Percentiles rank a stretch among this genome's conserved stretches.
These are phyloP conservation scores for Ganaspis brasiliensis DNA, from an alignment of 2,888 invertebrate species.

Conservation along the genomic window DNA sequence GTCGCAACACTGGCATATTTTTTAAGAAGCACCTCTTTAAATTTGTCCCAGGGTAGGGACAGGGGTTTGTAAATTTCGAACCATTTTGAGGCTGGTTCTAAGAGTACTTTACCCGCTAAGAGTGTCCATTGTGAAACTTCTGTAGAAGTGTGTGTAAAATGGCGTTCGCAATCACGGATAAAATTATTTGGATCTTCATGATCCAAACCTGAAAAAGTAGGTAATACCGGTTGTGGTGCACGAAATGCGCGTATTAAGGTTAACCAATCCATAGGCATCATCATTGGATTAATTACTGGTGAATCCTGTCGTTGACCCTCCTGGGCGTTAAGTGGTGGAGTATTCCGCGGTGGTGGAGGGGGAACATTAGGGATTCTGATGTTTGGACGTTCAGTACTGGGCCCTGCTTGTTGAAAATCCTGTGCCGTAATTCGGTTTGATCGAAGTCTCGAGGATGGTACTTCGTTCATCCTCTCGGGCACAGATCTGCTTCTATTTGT, in stretches of 20 bases:
- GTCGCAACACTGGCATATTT: not conserved
- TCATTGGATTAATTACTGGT: too few species aligned
- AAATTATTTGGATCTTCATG: not conserved
- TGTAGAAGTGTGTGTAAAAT: not conserved
- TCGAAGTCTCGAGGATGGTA: too few species aligned
- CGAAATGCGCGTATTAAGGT: not conserved
- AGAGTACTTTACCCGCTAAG: not conserved
- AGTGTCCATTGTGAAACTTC: not conserved
- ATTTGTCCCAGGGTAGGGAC: not conserved
- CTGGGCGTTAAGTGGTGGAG: too few species aligned
- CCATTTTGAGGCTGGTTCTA: not conserved
- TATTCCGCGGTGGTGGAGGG: not conserved
- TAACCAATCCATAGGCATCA: too few species aligned
- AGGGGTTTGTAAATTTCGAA: not conserved
- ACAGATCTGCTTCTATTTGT: too few species aligned
- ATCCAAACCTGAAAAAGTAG: slow-evolving; percentile 34
- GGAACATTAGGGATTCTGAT: too few species aligned
- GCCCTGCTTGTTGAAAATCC: not conserved
- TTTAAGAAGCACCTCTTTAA: not conserved
- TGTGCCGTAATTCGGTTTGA: too few species aligned
- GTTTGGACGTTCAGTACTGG: too few species aligned
- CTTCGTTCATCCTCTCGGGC: too few species aligned
- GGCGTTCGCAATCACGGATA: not conserved
- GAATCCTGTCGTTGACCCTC: too few species aligned
- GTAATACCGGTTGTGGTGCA: not conserved